Percentiles rank a stretch among this genome's conserved stretches.
phyloP scores from a whole-genome alignment of 2,797 vertebrate genomes.

The Otus scops region DNA sequence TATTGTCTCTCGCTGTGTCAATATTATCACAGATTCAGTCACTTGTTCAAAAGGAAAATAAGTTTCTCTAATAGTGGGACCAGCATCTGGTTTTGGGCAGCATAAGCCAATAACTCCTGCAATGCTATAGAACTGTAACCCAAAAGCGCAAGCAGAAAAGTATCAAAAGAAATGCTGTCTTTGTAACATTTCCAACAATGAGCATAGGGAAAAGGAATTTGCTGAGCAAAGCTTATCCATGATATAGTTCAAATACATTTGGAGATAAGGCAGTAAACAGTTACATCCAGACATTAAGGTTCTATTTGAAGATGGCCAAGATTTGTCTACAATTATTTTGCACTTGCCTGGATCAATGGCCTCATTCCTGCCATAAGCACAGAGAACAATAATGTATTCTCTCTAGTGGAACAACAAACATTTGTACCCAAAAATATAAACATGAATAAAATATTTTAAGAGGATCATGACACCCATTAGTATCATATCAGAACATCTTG shows the following conservation, averaged over 20 bases:
- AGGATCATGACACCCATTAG: background rate
- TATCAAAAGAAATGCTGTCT: background rate
- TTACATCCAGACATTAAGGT: background rate
- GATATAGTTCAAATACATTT: background rate
- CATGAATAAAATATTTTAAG: background rate
- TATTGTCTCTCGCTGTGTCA: background rate
- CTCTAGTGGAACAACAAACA: background rate
- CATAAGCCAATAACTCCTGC: background rate
- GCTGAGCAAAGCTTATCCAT: background rate
- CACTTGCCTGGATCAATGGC: background rate
- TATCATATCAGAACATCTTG: background rate
- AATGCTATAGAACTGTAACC: background rate
- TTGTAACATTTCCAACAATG: background rate
- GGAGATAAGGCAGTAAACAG: background rate
- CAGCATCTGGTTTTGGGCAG: background rate
- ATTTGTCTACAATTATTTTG: background rate
- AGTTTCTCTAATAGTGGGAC: background rate
- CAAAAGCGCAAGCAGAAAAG: background rate
- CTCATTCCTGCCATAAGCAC: background rate
- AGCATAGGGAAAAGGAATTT: background rate
- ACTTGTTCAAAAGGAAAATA: background rate
- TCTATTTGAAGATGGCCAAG: background rate
- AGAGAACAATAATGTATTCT: background rate
- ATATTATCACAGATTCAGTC: background rate
- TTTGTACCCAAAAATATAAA: background rate